Conservation (phyloP, 2,888 invertebrate genomes). For the Germaria angustata region DNA sequence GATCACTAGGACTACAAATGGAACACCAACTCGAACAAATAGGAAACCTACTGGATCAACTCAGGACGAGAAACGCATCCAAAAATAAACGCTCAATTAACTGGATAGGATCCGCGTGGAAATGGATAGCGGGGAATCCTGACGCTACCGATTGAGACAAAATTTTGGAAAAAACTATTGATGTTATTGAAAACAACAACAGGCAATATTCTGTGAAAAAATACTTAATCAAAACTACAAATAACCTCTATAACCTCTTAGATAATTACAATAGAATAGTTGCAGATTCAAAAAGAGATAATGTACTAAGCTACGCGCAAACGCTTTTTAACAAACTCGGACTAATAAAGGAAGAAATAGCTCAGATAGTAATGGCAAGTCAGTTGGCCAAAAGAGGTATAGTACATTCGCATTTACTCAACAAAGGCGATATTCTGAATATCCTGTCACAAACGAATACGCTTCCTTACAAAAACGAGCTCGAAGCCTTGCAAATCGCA, state of each 20-base stretch:
- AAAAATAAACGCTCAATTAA: background rate
- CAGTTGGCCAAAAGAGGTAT: slow-evolving; percentile 21
- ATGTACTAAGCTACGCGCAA: too few species aligned
- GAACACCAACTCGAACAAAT: background rate
- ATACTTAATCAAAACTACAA: slow-evolving; percentile 12
- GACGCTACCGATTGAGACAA: background rate
- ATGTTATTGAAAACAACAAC: slow-evolving; percentile 14
- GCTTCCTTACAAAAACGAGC: background rate
- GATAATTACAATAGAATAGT: background rate
- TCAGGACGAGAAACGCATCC: background rate
- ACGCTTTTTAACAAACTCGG: too few species aligned
- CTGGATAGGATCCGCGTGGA: slow-evolving; percentile 8
- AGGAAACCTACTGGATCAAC: background rate
- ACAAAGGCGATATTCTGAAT: slow-evolving; percentile 5
- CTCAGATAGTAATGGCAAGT: too few species aligned
- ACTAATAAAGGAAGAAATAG: too few species aligned
- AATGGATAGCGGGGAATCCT: slow-evolving; percentile 19
- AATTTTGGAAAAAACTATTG: background rate
- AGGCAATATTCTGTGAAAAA: slow-evolving; percentile 13
- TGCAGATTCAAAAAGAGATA: background rate
- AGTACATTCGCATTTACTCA: slow-evolving; percentile 3
- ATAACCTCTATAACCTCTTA: background rate
- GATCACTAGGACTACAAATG: background rate
- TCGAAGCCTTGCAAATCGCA: background rate
- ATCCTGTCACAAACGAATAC: slow-evolving; percentile 8